Base-by-base conservation (phyloP, 2,888 invertebrate genomes). In the Hypomecis punctinalis region DNA sequence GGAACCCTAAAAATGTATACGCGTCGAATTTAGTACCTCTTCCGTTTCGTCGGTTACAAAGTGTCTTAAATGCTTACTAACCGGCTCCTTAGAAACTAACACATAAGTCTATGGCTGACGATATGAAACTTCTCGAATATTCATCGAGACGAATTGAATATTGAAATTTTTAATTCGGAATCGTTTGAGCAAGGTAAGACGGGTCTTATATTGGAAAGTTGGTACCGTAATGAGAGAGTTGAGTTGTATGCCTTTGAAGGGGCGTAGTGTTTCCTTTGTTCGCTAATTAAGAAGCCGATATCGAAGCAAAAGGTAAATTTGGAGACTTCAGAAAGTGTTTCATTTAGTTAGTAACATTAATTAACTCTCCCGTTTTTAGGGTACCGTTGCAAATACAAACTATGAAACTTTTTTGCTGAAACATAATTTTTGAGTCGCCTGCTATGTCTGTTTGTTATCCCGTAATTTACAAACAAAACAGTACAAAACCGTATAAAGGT, bases 181-280 rank as follows among this genome's bases (percentile, higher is more conserved):
- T 72, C 73, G 67, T 66, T 70, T 63, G 66, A 75, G 35, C 63
- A 7, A 49, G 57, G 58, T 62, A 59, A 59, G 66, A 71, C 71
- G 70, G 69, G 61, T 71, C 74, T 75, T 76, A 71, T 65, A 65
- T 66, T 67, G 62, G 73, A 79, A 76, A 57, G 47, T 57, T 57
- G 13, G 33, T 37, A 71, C 80, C 83, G 84, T 87, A 89, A 89
- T 85, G 86, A 88, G 82, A 75, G 78, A 80, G 77, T 79, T 74
- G 76, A 75, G 69, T 69, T 73, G 63, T 47, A 35, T 47, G 7
- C 40, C 56, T 62, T 46, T 46, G 48, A 39, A 46, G 61, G 61
- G 51, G 46, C 36, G 72, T 77, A 74, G 66, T 77, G 74, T 82
- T 85, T 78, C 82, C 85, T 86, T 87, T 88, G 87, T 85, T 82